Evolutionary conservation across 2,113 vertebrate species (phyloP).

Genomic region (Trochalopteron elliotii): DNA sequence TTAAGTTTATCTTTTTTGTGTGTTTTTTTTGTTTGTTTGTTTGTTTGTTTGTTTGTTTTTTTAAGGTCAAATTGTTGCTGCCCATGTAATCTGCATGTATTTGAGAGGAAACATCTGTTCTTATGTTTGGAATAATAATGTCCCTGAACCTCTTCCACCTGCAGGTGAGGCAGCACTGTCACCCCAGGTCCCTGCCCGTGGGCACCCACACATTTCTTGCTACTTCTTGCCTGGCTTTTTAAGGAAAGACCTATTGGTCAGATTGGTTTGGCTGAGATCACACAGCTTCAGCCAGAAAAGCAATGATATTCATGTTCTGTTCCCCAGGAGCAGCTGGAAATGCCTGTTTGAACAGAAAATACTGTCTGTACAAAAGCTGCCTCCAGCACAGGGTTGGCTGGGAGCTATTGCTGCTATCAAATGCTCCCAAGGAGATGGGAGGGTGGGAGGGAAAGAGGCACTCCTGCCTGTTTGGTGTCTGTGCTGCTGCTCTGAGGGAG

Average conservation of each 20-base stretch:
- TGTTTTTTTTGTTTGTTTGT: too few relatives aligned
- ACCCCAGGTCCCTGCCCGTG: background rate
- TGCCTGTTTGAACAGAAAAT: slow-evolving; percentile 33
- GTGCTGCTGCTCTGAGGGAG: background rate
- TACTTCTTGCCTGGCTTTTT: background rate
- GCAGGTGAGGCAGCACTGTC: background rate
- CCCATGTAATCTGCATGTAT: background rate
- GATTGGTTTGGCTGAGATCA: background rate
- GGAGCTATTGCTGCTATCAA: background rate
- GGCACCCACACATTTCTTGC: background rate
- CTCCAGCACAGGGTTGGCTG: background rate
- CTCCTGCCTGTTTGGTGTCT: background rate
- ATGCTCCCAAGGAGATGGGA: background rate
- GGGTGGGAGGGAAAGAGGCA: background rate
- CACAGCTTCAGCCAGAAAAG: slow-evolving; percentile 3
- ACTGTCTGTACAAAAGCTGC: background rate
- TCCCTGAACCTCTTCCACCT: background rate
- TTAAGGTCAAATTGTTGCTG: background rate
- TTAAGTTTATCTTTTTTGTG: background rate
- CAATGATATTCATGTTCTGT: background rate
- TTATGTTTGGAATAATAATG: background rate
- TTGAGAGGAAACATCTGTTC: background rate
- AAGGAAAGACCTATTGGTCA: background rate
- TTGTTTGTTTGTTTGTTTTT: too few relatives aligned
- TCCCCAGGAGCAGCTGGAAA: slow-evolving; percentile 28